A percentile compares a stretch with the other conserved stretches of the same genome.
Conservation (phyloP, 2,888 invertebrate species). For the Thera obeliscata region DNA sequence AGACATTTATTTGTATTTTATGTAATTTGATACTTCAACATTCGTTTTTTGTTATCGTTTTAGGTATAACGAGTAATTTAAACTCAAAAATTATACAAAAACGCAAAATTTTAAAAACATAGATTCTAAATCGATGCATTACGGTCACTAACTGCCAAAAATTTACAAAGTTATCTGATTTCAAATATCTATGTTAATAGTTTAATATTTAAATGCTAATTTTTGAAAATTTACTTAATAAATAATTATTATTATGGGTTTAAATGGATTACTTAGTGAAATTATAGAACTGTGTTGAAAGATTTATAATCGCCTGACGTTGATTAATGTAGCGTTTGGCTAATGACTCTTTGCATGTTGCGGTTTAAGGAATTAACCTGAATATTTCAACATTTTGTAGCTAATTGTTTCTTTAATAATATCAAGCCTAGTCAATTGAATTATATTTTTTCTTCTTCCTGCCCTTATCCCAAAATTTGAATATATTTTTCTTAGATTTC, state of each 20-base stretch:
- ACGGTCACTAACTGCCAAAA: slow-evolving; percentile 25
- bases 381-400: slow-evolving; percentile 5
- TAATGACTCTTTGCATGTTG: slow-evolving; percentile 29
- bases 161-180: slow-evolving; percentile 19
- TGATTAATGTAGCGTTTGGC: slow-evolving; percentile 47
- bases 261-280: slow-evolving; percentile 39
- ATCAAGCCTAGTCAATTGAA: too few relatives aligned
- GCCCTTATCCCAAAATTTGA: too few relatives aligned
- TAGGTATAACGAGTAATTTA: slow-evolving; percentile 24
- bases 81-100: slow-evolving; percentile 23
- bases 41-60: slow-evolving; percentile 17
- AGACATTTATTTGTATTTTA: slow-evolving; percentile 2
- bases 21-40: slow-evolving; percentile 11
- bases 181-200: slow-evolving; percentile 29
- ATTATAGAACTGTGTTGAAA: slow-evolving; percentile 39
- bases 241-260: slow-evolving; percentile 31
- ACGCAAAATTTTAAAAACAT: slow-evolving; percentile 16
- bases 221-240: slow-evolving; percentile 23
- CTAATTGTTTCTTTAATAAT: neutral
- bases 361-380: slow-evolving; percentile 26
- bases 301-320: slow-evolving; percentile 51
- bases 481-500: too few relatives aligned
- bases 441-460: too few relatives aligned
- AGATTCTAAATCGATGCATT: slow-evolving; percentile 28
- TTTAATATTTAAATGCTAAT: slow-evolving; percentile 26